Evolutionary conservation across 2,797 vertebrate species (phyloP), one percentile per base, ranked within the genome.

Genomic region (Thamnophis elegans): DNA sequence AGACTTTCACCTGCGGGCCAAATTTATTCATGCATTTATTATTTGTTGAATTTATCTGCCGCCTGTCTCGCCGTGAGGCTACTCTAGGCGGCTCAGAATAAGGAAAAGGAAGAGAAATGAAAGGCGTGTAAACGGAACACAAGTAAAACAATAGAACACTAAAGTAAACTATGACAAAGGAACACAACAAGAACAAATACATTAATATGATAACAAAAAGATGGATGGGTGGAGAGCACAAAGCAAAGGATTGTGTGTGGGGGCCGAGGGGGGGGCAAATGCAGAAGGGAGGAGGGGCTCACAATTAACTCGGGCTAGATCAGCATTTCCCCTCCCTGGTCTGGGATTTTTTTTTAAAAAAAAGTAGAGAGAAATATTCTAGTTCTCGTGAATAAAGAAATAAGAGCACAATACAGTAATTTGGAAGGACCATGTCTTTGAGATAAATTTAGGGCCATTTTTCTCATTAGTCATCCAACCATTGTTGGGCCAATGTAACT

Each of bases 1-100:
- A 99, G n/a, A 99, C 99, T 92, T 99, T 99, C 14, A 99, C 99
- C 99, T 99, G 96, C 2, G 90, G 89, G 28, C 18, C 13, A 82
- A 18, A 73, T 36, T 8, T 73, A 36, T 73, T 9, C 7, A 73
- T 73, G 32, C 7, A 20, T 68, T 68, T 32, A 68, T 68, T 68
- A 32, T 62, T 62, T 12, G 6, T 68, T 32, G 7, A 68, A 68
- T n/a, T 68, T 32, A 68, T 68, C 14, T 2, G 13, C 65, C n/a
- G n/a, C n/a, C 65, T n/a, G 6, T 32, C 14, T 68, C 62, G 5
- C 13, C 28, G 28, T 6, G 28, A 32, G 28, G 62, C 62, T 14
- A 68, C n/a, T 68, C 28, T 36, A 36, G 65, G 16, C 65, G n/a
- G 65, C n/a, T 36, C 36, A 3, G 14, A 36, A 36, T 36, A 20